A percentile compares a stretch with the other conserved stretches of the same genome.
Conservation (phyloP, 2,888 invertebrate genomes). For the Acanthoscelides obtectus region DNA sequence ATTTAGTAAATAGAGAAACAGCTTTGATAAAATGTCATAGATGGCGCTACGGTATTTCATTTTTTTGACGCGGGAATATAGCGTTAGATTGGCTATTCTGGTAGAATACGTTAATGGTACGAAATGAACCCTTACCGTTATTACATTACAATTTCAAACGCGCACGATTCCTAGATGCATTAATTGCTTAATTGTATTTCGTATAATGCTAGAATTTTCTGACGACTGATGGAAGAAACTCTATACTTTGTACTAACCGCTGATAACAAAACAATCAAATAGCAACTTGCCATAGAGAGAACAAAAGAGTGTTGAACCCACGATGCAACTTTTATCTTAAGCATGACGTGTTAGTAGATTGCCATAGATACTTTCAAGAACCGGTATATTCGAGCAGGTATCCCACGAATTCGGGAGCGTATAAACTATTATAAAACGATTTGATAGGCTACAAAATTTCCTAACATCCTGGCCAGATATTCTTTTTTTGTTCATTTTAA, state of each 20-base stretch:
- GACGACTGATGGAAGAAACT: neutral
- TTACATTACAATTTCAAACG: no score
- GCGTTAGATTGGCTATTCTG: no score
- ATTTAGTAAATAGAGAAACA: no score
- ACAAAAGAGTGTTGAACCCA: neutral
- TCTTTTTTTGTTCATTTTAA: neutral
- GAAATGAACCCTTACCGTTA: no score
- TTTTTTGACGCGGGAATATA: no score
- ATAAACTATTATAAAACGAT: no score
- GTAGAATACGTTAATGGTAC: no score
- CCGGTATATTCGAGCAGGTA: neutral
- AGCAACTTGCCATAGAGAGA: neutral
- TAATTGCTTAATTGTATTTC: neutral
- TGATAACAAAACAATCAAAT: neutral
- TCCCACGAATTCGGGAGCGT: neutral
- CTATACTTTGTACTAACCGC: no score
- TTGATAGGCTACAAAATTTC: neutral
- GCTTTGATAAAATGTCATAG: no score
- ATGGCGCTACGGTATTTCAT: no score
- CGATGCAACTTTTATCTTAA: neutral
- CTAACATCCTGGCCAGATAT: neutral
- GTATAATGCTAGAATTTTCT: neutral
- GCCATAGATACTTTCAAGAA: neutral
- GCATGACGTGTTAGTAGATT: no score
- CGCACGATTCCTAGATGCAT: no score